Conservation (phyloP, 2,888 invertebrate species). For the Cephalotes varians region DNA sequence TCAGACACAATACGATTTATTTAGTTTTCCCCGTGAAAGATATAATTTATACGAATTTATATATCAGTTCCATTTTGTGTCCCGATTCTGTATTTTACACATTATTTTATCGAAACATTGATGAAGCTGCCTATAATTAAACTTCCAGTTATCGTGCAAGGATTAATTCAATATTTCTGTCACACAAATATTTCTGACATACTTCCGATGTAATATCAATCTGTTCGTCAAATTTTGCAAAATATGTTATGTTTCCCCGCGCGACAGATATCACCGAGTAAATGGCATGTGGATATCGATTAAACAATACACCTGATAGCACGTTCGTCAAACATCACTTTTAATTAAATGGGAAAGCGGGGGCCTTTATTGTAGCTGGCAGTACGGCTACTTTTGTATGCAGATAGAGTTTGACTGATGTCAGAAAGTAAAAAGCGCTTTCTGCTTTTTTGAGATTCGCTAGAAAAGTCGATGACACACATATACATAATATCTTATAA, state of each 20-base stretch:
- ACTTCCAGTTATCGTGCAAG: background rate
- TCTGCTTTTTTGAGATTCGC: conserved; percentile 19
- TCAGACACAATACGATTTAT: background rate
- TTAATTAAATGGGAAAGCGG: conserved; percentile 48
- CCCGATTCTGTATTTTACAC: background rate
- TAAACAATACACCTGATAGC: conserved; percentile 25
- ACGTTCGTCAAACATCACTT: conserved; percentile 50
- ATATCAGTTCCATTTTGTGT: background rate
- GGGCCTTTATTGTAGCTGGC: conserved; percentile 38
- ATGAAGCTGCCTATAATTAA: conserved; percentile 6
- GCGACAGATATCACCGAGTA: conserved; percentile 19
- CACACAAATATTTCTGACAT: background rate
- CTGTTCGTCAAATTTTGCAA: conserved; percentile 36
- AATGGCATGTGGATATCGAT: conserved; percentile 21
- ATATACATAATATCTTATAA: conserved; percentile 46
- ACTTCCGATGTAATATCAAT: conserved; percentile 26
- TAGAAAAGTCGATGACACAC: conserved; percentile 49
- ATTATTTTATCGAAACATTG: conserved; percentile 24
- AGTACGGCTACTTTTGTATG: conserved; percentile 37
- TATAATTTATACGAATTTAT: background rate
- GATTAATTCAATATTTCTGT: conserved; percentile 22
- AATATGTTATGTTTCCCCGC: conserved; percentile 27
- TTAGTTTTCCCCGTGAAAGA: background rate
- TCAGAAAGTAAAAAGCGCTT: conserved; percentile 31
- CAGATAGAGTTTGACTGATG: conserved; percentile 25